A percentile compares a stretch with the other conserved stretches of the same genome.
These are phyloP conservation scores for Flabesymbios commensalis DNA, from an alignment of 2,888 invertebrate species.

Conservation along the genomic window DNA sequence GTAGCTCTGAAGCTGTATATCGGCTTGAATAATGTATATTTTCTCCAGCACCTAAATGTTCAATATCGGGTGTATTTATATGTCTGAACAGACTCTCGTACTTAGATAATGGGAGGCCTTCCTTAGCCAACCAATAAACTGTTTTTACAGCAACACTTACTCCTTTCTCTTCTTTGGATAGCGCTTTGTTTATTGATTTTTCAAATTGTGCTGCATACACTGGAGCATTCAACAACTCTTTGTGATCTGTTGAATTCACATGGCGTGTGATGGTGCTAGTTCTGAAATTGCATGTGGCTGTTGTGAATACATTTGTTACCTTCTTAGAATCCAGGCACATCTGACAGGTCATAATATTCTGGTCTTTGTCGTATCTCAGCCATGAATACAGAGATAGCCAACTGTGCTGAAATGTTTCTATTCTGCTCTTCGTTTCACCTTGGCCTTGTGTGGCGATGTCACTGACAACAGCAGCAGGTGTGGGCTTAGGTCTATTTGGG, in stretches of 20 bases:
- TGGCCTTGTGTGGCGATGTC: too few species aligned
- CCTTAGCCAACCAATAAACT: constrained; percentile 7
- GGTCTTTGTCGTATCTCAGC: too few species aligned
- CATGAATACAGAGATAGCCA: too few species aligned
- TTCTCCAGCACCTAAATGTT: background rate
- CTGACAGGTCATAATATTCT: too few species aligned
- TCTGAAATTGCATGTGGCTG: too few species aligned
- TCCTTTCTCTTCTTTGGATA: constrained; percentile 1
- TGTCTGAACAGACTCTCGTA: constrained; percentile 2
- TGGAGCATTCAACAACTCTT: background rate
- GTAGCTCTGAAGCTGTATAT: constrained; percentile 1
- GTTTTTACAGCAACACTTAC: constrained; percentile 1
- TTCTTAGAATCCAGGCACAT: too few species aligned
- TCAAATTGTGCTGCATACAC: background rate
- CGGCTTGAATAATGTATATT: background rate
- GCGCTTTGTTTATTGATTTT: background rate
- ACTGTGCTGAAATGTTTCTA: too few species aligned
- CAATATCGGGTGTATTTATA: background rate
- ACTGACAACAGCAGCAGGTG: too few species aligned
- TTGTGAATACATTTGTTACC: too few species aligned
- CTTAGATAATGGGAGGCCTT: constrained; percentile 5
- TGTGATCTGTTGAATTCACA: background rate
- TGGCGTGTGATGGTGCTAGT: too few species aligned
- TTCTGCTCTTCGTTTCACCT: too few species aligned
- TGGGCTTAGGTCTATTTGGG: too few species aligned